Base-by-base conservation (phyloP, 2,797 vertebrate species). In the Caiman crocodilus region DNA sequence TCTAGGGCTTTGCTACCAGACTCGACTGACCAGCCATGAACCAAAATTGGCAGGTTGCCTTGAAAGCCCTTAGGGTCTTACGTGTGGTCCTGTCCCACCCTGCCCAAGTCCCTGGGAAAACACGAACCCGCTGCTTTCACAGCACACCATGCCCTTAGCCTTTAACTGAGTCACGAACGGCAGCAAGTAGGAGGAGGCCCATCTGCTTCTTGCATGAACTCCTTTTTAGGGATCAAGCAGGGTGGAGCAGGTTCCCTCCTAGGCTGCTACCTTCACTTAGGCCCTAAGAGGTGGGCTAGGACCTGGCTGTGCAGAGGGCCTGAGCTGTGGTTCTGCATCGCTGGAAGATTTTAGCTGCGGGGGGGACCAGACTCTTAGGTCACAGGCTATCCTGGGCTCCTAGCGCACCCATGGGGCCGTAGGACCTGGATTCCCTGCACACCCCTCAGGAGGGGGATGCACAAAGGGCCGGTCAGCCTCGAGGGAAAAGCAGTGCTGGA, bases 391-490 rank as follows among this genome's bases (percentile, higher is more conserved):
- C 25, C 26, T 3, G 6, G 35, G 17, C 1, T 7, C 18, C 42
- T 18, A 4, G 14, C 61, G 16, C 5, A 58, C 61, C 17, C 4
- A 30, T 42, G 35, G 3, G 30, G 12, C 0, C 8, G n/a, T 50
- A 65, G 30, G 57, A 2, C 74, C n/a, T 16, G 75, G 8, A 50
- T 69, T 56, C 26, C 56, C 26, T 28, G 85, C 61, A 2, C 55
- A 30, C 21, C 67, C 28, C 60, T 7, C 81, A 60, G 30, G 56
- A 2, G 50, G 13, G 2, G 80, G 59, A 59, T 79, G n/a, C 4
- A 84, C 21, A 1, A 5, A 1, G 1, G 4, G 58, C 5, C 58
- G 1, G 15, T 30, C 61, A 16, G 55, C 0, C 2, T 42, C 50
- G 57, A 84, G 17, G 1, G 7, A 69, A 17, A 14, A 16, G 28